Base-by-base conservation (phyloP, 2,888 invertebrate genomes). In the Crossocerus cetratus region DNA sequence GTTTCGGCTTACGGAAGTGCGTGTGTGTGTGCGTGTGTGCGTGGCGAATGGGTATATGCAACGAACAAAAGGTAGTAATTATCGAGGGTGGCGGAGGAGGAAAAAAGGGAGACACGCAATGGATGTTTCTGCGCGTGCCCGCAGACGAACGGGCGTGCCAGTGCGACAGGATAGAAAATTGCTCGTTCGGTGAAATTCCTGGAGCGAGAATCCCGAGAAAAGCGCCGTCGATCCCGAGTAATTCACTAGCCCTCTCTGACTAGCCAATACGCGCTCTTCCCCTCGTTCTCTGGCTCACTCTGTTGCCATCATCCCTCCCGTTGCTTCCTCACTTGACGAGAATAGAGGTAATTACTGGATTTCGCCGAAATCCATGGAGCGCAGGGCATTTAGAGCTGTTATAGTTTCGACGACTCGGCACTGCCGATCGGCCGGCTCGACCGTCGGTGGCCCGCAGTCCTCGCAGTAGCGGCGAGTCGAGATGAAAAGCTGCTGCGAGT, bases 261-360 rank as follows among this genome's bases (percentile, higher is more conserved):
- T 32, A 11, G 32, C 32, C 32, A 11, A 11, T 32, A 32, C 32
- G 32, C 32, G 32, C 32, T 32, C 32, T 32, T 32, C 32, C 32
- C 32, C 32, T 32, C 32, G 32, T 11, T 32, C 32, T 32, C 32
- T 32, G 32, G 5, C 32, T 32, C 32, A 11, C 32, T 32, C 32
- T 11, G 32, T 32, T 32, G 11, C 32, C 32, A 32, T 32, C n/a
- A n/a, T n/a, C 32, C 44, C 68, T 53, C 61, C 64, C 18, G 55
- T 58, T 64, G 43, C 74, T 60, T 72, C 69, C 71, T 75, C 75
- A 64, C 67, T 61, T 70, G 45, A 61, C 78, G 63, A 84, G 83
- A 84, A 84, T 84, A 71, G 81, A 78, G 83, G 84, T 83, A 84
- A 84, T 84, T 83, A 84, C 78, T 72, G 76, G 75, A 84, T 84